These are phyloP conservation scores for Caenorhabditis japonica DNA, from an alignment of 2,888 invertebrate genomes.

Conservation along the genomic window DNA sequence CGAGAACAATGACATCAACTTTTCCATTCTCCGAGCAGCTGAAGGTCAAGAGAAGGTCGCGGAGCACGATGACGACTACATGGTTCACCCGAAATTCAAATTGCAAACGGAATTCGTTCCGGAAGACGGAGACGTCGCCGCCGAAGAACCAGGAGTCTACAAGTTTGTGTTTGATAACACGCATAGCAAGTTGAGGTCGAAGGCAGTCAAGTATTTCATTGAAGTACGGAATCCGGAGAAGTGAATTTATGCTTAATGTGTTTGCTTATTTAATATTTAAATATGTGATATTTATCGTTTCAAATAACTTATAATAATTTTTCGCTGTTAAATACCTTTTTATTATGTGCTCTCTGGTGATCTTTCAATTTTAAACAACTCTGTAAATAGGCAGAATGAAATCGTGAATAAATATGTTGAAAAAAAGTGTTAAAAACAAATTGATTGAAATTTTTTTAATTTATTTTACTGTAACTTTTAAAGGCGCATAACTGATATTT, in stretches of 20 bases:
- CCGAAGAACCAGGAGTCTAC: slow-evolving; percentile 68
- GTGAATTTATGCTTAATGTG: neutral
- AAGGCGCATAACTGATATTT: too few species aligned
- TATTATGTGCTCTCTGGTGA: too few species aligned
- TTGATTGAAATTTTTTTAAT: too few species aligned
- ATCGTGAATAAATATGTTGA: too few species aligned
- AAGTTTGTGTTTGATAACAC: slow-evolving; percentile 73
- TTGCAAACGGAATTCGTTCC: slow-evolving; percentile 73
- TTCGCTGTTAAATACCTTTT: too few species aligned
- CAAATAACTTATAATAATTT: too few species aligned
- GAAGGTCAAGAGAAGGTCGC: slow-evolving; percentile 57
- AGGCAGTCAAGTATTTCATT: slow-evolving; percentile 60
- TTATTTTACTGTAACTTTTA: too few species aligned
- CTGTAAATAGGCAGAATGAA: too few species aligned
- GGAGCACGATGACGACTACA: slow-evolving; percentile 66
- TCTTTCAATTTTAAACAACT: too few species aligned
- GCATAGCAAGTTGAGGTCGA: slow-evolving; percentile 65
- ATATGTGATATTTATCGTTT: too few species aligned
- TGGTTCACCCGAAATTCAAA: slow-evolving; percentile 69
- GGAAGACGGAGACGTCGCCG: slow-evolving; percentile 65
- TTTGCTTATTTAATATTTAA: neutral
- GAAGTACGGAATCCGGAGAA: slow-evolving; percentile 38
- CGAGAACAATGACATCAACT: slow-evolving; percentile 62
- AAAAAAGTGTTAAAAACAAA: too few species aligned
- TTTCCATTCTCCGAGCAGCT: slow-evolving; percentile 56